Base-by-base conservation (phyloP, 2,113 vertebrate genomes). In the Collichthys lucidus region DNA sequence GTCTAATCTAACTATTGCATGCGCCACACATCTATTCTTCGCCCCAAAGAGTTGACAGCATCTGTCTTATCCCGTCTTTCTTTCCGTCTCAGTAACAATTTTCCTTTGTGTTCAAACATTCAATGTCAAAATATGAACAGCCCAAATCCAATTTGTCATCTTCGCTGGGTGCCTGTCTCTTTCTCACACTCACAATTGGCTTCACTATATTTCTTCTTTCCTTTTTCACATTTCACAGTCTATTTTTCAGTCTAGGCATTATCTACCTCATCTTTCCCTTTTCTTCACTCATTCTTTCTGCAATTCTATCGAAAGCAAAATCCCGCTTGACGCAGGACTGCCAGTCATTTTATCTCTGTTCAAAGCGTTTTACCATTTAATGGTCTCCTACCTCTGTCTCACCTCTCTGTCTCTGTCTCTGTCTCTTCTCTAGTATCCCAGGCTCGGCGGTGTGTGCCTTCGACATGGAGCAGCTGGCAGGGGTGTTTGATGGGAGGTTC, bases 371-470 rank as follows among this genome's bases (percentile, higher is more conserved):
- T 47, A 74, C 81, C 73, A 56, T 63, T 62, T 26, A 15, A 35
- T 19, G 2, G 35, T 42, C 49, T 69, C 63, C 63, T 46, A 5
- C n/a, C 69, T 60, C 63, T 42, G 44, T 80, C 77, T 73, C 70
- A 56, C 63, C 49, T 40, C 22, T 73, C 44, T 35, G 19, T 66
- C 69, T 73, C 44, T 42, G 19, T 66, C 69, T 77, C 31, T 68
- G 42, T 80, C 67, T 62, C 53, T 52, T 62, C 53, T 52, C 0
- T 78, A 99, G 98, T 90, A 99, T 99, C 65, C 98, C 98, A 0
- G 98, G 98, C 77, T 99, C 98, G 0, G 98, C 98, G 0, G 97
- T 99, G 75, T 99, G 98, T 9, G 96, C 97, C 79, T 99, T 99
- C 0, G 98, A 99, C 95, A 98, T 99, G 98, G 93, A 95, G 49